These are phyloP conservation scores for Drosophila fuyamai DNA, from an alignment of 1,140 invertebrate genomes.

Conservation along the genomic window DNA sequence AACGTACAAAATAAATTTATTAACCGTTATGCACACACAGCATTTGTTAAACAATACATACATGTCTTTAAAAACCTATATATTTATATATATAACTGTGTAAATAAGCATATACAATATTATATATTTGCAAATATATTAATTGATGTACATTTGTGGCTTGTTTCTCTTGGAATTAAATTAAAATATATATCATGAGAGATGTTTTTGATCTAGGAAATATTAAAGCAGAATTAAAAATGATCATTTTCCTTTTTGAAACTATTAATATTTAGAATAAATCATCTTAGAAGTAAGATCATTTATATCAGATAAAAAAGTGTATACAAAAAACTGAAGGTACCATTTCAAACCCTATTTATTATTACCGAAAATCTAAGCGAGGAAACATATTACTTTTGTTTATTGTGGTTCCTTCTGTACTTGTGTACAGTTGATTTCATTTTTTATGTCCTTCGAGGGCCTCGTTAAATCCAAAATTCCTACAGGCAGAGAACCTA, in stretches of 20 bases:
- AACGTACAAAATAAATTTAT: constrained; percentile 67
- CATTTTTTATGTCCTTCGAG: constrained; percentile 15
- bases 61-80: constrained; percentile 34
- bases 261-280: too few relatives aligned
- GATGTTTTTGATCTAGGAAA: too few relatives aligned
- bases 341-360: neutral
- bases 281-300: too few relatives aligned
- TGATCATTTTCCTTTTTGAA: too few relatives aligned
- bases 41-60: constrained; percentile 44
- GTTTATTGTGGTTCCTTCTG: neutral
- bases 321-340: too few relatives aligned
- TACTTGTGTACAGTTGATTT: constrained; percentile 22
- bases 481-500: constrained; percentile 13
- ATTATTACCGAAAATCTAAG: neutral
- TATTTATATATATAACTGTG: constrained; percentile 47
- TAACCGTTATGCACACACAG: constrained; percentile 42
- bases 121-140: constrained; percentile 40
- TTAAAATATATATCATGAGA: neutral
- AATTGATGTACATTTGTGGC: constrained; percentile 16
- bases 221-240: too few relatives aligned
- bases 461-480: neutral
- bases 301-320: too few relatives aligned
- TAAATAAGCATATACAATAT: constrained; percentile 47
- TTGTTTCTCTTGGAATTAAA: neutral
- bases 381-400: neutral